phyloP scores from a whole-genome alignment of 2,113 vertebrate species.

The Cinclus cinclus region DNA sequence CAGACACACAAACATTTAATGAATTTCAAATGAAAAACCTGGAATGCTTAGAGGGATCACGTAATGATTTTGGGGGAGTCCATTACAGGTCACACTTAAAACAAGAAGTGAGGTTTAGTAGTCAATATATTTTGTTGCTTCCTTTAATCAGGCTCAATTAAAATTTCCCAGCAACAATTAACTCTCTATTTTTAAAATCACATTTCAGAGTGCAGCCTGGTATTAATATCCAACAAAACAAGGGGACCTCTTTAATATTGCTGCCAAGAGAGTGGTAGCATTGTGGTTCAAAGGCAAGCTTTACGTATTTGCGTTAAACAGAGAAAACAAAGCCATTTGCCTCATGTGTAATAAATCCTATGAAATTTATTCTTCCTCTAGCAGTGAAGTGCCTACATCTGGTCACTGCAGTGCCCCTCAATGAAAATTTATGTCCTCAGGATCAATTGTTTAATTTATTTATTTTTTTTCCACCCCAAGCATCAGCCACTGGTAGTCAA shows the following conservation, averaged over 20 bases:
- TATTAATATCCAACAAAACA: constrained; percentile 32
- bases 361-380: constrained; percentile 51
- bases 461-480: not conserved
- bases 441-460: constrained; percentile 9
- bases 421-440: constrained; percentile 10
- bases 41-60: constrained; percentile 11
- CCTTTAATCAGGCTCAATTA: constrained; percentile 64
- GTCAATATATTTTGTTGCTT: constrained; percentile 59
- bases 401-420: not conserved
- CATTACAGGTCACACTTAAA: constrained; percentile 55
- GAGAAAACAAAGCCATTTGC: constrained; percentile 22
- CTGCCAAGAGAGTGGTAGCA: constrained; percentile 33
- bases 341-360: constrained; percentile 39
- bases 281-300: constrained; percentile 48
- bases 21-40: constrained; percentile 67
- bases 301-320: not conserved
- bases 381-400: constrained; percentile 35
- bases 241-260: constrained; percentile 24
- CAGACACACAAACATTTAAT: constrained; percentile 74
- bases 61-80: constrained; percentile 24
- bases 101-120: constrained; percentile 60
- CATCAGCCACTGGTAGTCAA: not conserved
- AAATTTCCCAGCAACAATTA: constrained; percentile 59
- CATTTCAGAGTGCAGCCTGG: constrained; percentile 14
- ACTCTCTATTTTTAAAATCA: constrained; percentile 65